Percentiles rank a stretch among this genome's conserved stretches.
phyloP scores from a whole-genome alignment of 2,113 vertebrate species.

The Brachirus orientalis region DNA sequence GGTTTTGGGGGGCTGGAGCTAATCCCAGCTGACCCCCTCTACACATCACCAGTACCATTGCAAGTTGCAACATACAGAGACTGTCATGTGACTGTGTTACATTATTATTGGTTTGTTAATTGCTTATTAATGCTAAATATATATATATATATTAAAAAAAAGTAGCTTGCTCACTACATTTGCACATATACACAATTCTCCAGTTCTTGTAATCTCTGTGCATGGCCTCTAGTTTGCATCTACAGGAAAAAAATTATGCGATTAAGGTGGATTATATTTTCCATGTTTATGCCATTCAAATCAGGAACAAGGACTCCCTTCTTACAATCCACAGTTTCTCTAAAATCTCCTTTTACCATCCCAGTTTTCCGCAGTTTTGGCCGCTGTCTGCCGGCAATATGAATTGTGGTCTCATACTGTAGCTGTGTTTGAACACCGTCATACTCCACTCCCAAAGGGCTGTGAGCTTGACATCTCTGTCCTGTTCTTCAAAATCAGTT shows the following conservation, averaged over 20 bases:
- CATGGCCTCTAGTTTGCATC: constrained; percentile 63
- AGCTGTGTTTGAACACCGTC: constrained; percentile 61
- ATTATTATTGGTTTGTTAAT: too few relatives aligned
- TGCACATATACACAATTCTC: constrained; percentile 8
- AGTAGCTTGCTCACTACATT: neutral
- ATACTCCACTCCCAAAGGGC: constrained; percentile 40
- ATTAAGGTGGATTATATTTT: constrained; percentile 80
- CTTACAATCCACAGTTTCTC: constrained; percentile 57
- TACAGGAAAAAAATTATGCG: constrained; percentile 66
- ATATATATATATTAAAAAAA: too few relatives aligned
- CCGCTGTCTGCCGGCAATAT: constrained; percentile 62
- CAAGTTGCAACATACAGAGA: too few relatives aligned
- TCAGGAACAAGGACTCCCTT: constrained; percentile 71
- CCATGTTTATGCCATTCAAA: constrained; percentile 73
- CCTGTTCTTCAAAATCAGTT: constrained; percentile 40
- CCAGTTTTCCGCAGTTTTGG: constrained; percentile 63
- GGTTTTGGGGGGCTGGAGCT: too few relatives aligned
- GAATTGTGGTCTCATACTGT: constrained; percentile 58
- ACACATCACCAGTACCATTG: too few relatives aligned
- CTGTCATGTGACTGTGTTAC: too few relatives aligned
- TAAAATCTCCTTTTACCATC: constrained; percentile 72
- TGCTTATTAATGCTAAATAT: too few relatives aligned
- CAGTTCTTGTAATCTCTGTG: constrained; percentile 34
- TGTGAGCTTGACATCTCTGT: constrained; percentile 53
- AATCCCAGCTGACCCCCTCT: too few relatives aligned